These are phyloP conservation scores for Chrysolina haemoptera DNA, from an alignment of 2,888 invertebrate species.

Conservation along the genomic window DNA sequence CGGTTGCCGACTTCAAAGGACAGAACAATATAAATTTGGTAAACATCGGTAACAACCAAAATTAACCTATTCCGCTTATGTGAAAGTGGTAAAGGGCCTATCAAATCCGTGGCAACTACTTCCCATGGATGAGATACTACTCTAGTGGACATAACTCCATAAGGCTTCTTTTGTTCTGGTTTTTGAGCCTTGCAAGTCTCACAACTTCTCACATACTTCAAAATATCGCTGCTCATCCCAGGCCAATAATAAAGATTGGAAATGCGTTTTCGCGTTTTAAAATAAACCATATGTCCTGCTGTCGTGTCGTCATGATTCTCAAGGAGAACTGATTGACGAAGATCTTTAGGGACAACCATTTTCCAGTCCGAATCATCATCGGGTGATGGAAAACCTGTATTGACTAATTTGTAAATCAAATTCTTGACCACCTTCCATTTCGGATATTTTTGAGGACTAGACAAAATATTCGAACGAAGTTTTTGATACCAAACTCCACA, in stretches of 20 bases:
- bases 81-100: not conserved
- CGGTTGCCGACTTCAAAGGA: constrained; percentile 3
- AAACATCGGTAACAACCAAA: constrained; percentile 4
- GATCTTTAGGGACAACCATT: not conserved
- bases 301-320: constrained; percentile 32
- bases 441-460: not conserved
- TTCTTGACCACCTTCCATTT: not conserved
- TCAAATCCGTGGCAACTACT: not conserved
- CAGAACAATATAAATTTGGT: constrained; percentile 11
- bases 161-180: constrained; percentile 29
- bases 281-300: constrained; percentile 15
- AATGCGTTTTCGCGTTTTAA: constrained; percentile 31
- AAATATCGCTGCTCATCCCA: constrained; percentile 28
- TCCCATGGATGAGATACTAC: constrained; percentile 30
- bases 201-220: constrained; percentile 23
- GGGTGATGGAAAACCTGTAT: not conserved
- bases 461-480: not conserved
- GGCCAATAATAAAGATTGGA: constrained; percentile 35
- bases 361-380: not conserved
- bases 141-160: constrained; percentile 34
- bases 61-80: not conserved
- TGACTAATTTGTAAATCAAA: not conserved
- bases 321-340: not conserved
- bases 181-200: constrained; percentile 35
- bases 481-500: not conserved